Conservation (phyloP, 1,140 invertebrate species). For the Drosophila equinoxialis region DNA sequence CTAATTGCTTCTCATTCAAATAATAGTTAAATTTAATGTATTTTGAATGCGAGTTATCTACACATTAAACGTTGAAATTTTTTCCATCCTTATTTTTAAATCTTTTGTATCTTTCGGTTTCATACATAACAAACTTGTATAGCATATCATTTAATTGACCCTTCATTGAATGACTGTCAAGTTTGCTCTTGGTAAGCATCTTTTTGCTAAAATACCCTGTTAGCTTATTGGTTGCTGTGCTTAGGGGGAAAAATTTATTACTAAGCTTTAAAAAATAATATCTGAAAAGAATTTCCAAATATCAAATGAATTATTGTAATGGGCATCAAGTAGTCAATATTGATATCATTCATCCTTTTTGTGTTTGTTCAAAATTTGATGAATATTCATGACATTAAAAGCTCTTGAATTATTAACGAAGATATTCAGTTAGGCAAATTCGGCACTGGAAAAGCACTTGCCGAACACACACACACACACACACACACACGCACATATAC, state of each 20-base stretch:
- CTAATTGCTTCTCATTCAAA: background rate
- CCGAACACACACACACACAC: slow-evolving; percentile 33
- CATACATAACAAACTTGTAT: slow-evolving; percentile 14
- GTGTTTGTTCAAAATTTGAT: slow-evolving; percentile 71
- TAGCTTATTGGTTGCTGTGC: background rate
- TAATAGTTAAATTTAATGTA: background rate
- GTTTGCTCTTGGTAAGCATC: slow-evolving; percentile 12
- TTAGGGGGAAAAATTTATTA: no score
- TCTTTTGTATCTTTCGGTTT: slow-evolving; percentile 1
- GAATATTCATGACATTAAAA: slow-evolving; percentile 81
- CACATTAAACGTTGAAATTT: background rate
- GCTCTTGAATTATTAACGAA: slow-evolving; percentile 81
- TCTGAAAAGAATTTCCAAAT: background rate
- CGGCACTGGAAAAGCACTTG: slow-evolving; percentile 66
- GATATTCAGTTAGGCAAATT: slow-evolving; percentile 75
- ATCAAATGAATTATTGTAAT: background rate
- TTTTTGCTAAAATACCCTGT: slow-evolving; percentile 17
- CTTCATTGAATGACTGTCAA: slow-evolving; percentile 35
- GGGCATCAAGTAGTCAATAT: background rate
- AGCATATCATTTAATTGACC: slow-evolving; percentile 25
- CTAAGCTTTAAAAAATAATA: no score
- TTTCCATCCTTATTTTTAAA: background rate
- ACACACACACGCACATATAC: no score
- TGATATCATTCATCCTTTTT: slow-evolving; percentile 1
- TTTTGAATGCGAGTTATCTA: background rate